Evolutionary conservation across 2,113 vertebrate species (phyloP), one percentile per base, ranked within the genome.

Genomic region (Smithornis capensis): DNA sequence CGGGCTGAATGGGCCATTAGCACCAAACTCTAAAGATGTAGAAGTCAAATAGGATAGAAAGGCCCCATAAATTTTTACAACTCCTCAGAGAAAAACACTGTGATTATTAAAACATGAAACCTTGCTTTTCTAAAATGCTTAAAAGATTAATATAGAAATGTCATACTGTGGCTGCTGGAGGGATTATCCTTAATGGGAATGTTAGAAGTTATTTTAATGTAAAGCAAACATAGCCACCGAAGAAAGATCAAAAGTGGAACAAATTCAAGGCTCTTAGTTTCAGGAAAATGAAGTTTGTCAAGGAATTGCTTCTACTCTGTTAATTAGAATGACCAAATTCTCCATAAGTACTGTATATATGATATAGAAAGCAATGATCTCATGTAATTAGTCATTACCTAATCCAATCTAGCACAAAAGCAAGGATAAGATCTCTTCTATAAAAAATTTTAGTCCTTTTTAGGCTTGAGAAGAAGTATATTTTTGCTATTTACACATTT

Each of bases 51-150:
- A 94, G 97, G 94, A 97, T 95, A 97, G 96, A 97, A 95, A 96
- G 85, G 89, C 92, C 77, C 93, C 95, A 97, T 97, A 96, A 97
- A 97, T 97, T 97, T 97, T 97, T 97, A 97, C 95, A 96, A 76
- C 95, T 96, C 96, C 95, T 93, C 4, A 2, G 96, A 95, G 96
- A 81, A 90, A 97, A 96, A 95, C 93, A 94, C 90, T 84, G 73
- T 93, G 96, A 97, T 97, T 96, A 97, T 97, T 97, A 96, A 97
- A 97, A 97, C 95, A 97, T 93, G 96, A 97, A 96, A 97, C 91
- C 92, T 94, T 93, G 87, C 93, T 95, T 97, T 97, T 92, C 92
- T 88, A 84, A 97, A 97, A 97, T 95, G 88, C 95, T 96, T 95
- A 95, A 93, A 97, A 97, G 96, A 97, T 97, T 96, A 97, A 97